Base-by-base conservation (phyloP, 2,888 invertebrate species). In the Cordylochernes scorpioides region DNA sequence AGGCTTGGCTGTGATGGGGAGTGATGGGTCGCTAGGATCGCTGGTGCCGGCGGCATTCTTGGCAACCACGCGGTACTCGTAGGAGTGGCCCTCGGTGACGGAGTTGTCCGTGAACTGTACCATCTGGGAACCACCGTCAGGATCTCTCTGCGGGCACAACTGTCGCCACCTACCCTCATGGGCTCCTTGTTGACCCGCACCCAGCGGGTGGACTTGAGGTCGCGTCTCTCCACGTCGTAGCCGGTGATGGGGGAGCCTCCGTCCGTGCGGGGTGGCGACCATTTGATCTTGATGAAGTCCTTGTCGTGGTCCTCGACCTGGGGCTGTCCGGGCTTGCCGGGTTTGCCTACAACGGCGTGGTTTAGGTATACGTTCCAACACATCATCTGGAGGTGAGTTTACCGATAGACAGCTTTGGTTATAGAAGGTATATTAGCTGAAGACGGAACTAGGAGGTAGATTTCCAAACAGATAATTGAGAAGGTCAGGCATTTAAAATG, bases 201-300 rank as follows among this genome's bases (percentile, higher is more conserved):
- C 91, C 94, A 94, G 47, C 91, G 67, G 28, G 84, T 82, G 36
- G 80, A 78, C 39, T 57, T 54, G 33, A 73, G 65, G 49, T 88
- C 86, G 38, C 82, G 65, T 33, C 86, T 65, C 52, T 88, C 86
- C 40, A 88, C 64, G 44, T 86, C 82, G 49, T 86, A 97, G 18
- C 91, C 88, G 34, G 74, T 58, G 47, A 97, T 84, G 27, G 80
- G 73, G 3, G 91, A 80, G 29, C 97, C 97, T 35, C 97, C 97
- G 48, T 86, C 86, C 44, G 78, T 80, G 44, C 78, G 74, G 3
- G 97, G 97, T 16, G 80, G 67, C 19, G 71, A 65, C 97, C 97
- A 97, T 57, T 68, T 74, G 46, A 97, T 71, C 45, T 72, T 74
- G 46, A 97, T 94, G 49, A 82, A 84, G 52, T 88, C 84, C 47